Percentiles rank a stretch among this genome's conserved stretches.
phyloP scores from a whole-genome alignment of 2,113 vertebrate genomes.

The Onychostruthus taczanowskii region DNA sequence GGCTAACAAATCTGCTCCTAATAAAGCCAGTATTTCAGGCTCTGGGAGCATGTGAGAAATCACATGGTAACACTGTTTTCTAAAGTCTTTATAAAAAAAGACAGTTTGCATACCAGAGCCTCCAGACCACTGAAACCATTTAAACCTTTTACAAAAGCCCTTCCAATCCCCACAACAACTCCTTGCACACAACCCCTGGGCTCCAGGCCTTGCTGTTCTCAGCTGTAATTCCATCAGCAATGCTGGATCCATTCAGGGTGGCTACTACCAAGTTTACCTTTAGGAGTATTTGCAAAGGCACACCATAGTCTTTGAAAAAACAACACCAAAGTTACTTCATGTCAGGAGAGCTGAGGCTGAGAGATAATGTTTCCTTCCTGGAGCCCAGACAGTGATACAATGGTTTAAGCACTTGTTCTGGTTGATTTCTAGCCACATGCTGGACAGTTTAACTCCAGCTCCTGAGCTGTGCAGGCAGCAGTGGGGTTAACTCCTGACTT shows the following conservation, averaged over 20 bases:
- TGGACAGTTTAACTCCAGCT: not conserved
- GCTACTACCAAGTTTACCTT: not conserved
- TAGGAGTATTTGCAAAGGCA: not conserved
- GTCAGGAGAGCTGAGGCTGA: not conserved
- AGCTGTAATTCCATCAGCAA: not conserved
- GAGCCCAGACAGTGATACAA: not conserved
- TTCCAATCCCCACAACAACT: not conserved
- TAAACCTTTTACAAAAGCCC: not conserved
- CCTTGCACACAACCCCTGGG: not conserved
- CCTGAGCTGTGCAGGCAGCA: not conserved
- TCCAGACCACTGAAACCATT: not conserved
- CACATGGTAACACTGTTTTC: constrained; percentile 18
- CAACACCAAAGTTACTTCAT: not conserved
- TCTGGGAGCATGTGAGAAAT: constrained; percentile 28
- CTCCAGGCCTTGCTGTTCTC: not conserved
- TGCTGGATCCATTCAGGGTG: not conserved
- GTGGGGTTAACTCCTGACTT: not conserved
- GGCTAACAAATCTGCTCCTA: not conserved
- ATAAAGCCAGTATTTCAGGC: constrained; percentile 42
- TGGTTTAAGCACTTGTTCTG: not conserved
- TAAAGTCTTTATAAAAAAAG: not conserved
- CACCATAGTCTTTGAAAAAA: not conserved
- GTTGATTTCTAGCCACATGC: not conserved
- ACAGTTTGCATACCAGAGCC: not conserved
- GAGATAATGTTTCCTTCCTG: not conserved